phyloP scores from a whole-genome alignment of 2,888 invertebrate species.

The Sisyra nigra region DNA sequence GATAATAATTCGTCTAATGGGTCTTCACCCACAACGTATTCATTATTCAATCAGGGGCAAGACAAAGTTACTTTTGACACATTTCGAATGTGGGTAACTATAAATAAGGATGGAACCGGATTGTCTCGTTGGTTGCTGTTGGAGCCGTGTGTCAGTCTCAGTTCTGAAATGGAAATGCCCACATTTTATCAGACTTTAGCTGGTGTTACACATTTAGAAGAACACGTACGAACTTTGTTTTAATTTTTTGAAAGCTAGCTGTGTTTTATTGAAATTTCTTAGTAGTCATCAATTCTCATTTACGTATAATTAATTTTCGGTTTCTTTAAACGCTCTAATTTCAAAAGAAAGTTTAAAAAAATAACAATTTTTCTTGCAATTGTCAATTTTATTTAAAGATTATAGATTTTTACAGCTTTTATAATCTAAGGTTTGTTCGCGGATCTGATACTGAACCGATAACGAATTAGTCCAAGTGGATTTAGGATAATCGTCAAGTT shows the following conservation, averaged over 20 bases:
- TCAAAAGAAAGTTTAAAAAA: not conserved
- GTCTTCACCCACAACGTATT: slow-evolving; percentile 14
- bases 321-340: not conserved
- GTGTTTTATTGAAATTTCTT: too few relatives aligned
- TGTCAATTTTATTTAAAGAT: too few relatives aligned
- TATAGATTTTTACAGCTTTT: too few relatives aligned
- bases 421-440: too few relatives aligned
- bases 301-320: not conserved
- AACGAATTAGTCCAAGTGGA: too few relatives aligned
- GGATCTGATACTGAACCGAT: too few relatives aligned
- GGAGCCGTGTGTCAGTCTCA: slow-evolving; percentile 52
- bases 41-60: slow-evolving; percentile 25
- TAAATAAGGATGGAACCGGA: slow-evolving; percentile 61
- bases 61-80: slow-evolving; percentile 51
- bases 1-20: not conserved
- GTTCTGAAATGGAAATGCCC: slow-evolving; percentile 70
- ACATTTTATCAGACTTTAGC: slow-evolving; percentile 90
- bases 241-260: too few relatives aligned
- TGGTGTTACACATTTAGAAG: slow-evolving; percentile 79
- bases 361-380: not conserved
- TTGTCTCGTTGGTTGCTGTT: slow-evolving; percentile 68
- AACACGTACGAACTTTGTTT: slow-evolving; percentile 38
- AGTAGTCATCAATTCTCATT: too few relatives aligned
- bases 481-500: too few relatives aligned
- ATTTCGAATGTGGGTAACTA: slow-evolving; percentile 64